Evolutionary conservation across 2,113 vertebrate genomes (phyloP).

Genomic region (Isichthys henryi): DNA sequence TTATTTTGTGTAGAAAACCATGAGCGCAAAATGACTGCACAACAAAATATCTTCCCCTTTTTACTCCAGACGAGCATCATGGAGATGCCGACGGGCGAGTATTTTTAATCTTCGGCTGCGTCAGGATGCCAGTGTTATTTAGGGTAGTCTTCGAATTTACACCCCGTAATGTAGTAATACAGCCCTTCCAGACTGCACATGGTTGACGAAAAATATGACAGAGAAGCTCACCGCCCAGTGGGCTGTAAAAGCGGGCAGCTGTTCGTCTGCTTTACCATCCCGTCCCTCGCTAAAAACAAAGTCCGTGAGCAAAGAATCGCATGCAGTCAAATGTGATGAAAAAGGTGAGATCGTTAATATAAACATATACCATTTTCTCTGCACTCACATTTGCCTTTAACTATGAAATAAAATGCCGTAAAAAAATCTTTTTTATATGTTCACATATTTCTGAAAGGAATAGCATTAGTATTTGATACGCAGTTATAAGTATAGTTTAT

Average conservation of each 20-base stretch:
- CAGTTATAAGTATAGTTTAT: not conserved
- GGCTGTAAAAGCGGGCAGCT: not conserved
- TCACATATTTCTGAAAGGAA: not conserved
- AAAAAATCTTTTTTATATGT: not conserved
- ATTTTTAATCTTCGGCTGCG: slow-evolving; percentile 10
- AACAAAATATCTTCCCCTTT: not conserved
- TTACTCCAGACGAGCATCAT: slow-evolving; percentile 10
- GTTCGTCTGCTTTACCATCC: not conserved
- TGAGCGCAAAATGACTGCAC: not conserved
- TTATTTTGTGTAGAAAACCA: not conserved
- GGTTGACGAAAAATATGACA: not conserved
- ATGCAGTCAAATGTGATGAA: not conserved
- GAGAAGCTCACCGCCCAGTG: not conserved
- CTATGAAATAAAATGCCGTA: not conserved
- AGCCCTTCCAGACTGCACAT: not conserved
- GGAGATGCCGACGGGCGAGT: slow-evolving; percentile 16
- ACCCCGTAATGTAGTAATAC: not conserved
- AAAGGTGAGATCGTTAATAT: not conserved
- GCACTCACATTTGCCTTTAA: not conserved
- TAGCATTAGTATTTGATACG: not conserved
- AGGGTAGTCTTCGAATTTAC: not conserved
- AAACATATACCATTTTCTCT: not conserved
- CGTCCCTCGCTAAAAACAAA: not conserved
- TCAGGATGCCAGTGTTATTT: slow-evolving; percentile 17
- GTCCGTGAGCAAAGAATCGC: no score